These are phyloP conservation scores for Ophion costatus DNA, from an alignment of 2,888 invertebrate genomes.

Conservation along the genomic window DNA sequence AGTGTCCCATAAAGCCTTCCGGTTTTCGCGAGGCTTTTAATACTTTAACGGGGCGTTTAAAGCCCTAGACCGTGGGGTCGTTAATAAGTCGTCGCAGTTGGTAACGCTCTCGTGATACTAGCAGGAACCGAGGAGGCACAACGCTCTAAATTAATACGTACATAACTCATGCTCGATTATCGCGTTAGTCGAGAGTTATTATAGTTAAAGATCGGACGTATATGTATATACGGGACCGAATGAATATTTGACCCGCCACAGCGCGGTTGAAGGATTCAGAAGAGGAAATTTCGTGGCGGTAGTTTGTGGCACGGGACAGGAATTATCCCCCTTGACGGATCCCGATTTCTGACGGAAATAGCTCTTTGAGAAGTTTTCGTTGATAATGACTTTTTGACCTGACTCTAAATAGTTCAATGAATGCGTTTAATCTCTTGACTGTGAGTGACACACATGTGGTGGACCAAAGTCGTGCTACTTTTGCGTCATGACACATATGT, in stretches of 20 bases:
- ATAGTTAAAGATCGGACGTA: slow-evolving; percentile 35
- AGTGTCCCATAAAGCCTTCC: slow-evolving; percentile 64
- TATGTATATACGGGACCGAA: slow-evolving; percentile 23
- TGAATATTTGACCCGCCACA: slow-evolving; percentile 45
- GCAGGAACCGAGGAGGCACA: slow-evolving; percentile 37
- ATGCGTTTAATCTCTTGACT: not conserved
- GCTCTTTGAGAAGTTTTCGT: slow-evolving; percentile 32
- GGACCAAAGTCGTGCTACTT: too few relatives aligned
- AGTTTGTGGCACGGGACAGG: slow-evolving; percentile 19
- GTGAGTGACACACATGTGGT: too few relatives aligned
- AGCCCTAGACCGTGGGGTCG: slow-evolving; percentile 58
- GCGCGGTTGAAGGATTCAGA: slow-evolving; percentile 13
- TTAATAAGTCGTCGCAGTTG: slow-evolving; percentile 66
- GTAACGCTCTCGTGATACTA: slow-evolving; percentile 48
- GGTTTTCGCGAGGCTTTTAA: slow-evolving; percentile 62
- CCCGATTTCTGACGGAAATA: slow-evolving; percentile 22
- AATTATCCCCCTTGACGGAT: slow-evolving; percentile 41
- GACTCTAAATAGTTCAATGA: not conserved
- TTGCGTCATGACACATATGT: too few relatives aligned
- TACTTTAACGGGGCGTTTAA: slow-evolving; percentile 65
- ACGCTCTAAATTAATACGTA: slow-evolving; percentile 61
- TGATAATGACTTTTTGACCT: slow-evolving; percentile 7
- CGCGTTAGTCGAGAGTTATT: slow-evolving; percentile 60
- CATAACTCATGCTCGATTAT: slow-evolving; percentile 66
- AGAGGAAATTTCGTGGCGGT: slow-evolving; percentile 12